These are phyloP conservation scores for Papilio protenor DNA, from an alignment of 2,888 invertebrate species.

Conservation along the genomic window DNA sequence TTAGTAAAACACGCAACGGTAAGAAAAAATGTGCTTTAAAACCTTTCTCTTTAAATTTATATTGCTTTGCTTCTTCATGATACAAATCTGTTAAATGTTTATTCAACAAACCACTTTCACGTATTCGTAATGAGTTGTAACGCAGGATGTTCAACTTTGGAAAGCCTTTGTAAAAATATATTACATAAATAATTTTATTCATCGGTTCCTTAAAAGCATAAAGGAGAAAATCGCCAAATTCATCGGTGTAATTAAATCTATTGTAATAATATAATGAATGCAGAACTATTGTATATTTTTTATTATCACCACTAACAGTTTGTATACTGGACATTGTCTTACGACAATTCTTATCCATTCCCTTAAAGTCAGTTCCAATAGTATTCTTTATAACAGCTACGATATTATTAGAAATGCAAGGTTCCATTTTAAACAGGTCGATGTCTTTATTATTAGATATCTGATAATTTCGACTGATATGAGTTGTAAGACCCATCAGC, in stretches of 20 bases:
- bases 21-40: slow-evolving; percentile 16
- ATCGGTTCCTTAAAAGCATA: slow-evolving; percentile 48
- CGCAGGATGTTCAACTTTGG: slow-evolving; percentile 40
- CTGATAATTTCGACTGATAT: slow-evolving; percentile 59
- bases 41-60: background rate
- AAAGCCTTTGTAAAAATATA: slow-evolving; percentile 47
- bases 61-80: slow-evolving; percentile 17
- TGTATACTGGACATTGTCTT: slow-evolving; percentile 53
- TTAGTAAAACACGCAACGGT: slow-evolving; percentile 21
- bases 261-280: slow-evolving; percentile 56
- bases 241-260: slow-evolving; percentile 53
- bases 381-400: slow-evolving; percentile 48
- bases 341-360: slow-evolving; percentile 46
- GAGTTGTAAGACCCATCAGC: slow-evolving; percentile 58
- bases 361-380: slow-evolving; percentile 19
- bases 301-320: slow-evolving; percentile 54
- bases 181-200: slow-evolving; percentile 43
- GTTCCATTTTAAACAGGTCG: slow-evolving; percentile 51
- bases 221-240: slow-evolving; percentile 51
- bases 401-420: slow-evolving; percentile 60
- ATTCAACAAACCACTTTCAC: slow-evolving; percentile 41
- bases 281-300: slow-evolving; percentile 57
- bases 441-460: slow-evolving; percentile 55
- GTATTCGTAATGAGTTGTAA: slow-evolving; percentile 20
- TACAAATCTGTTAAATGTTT: slow-evolving; percentile 41